Evolutionary conservation across 2,888 invertebrate genomes (phyloP).

Genomic region (Epinotia demarniana): DNA sequence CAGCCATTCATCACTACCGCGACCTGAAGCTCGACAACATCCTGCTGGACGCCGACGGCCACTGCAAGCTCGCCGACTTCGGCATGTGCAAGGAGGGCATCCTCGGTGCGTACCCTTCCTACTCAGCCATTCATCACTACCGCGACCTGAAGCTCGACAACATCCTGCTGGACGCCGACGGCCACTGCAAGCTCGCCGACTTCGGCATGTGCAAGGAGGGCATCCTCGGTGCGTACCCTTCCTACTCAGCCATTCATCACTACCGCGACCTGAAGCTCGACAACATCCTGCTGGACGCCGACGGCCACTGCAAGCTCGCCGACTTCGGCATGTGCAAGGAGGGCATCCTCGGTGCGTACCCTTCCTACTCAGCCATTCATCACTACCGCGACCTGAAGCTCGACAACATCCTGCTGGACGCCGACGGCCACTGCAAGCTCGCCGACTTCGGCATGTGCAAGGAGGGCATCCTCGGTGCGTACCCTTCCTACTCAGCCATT

Average conservation of each 20-base stretch:
- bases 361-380: no score
- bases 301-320: constrained; percentile 97
- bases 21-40: constrained; percentile 99
- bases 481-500: no score
- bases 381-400: no score
- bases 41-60: constrained; percentile 97
- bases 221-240: constrained; percentile 81
- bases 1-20: constrained; percentile 88
- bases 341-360: constrained; percentile 86
- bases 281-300: constrained; percentile 98
- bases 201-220: constrained; percentile 99
- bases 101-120: constrained; percentile 62
- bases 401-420: no score
- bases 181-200: constrained; percentile 97
- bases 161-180: constrained; percentile 97
- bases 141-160: constrained; percentile 99
- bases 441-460: no score
- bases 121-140: constrained; percentile 83
- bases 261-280: constrained; percentile 99
- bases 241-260: constrained; percentile 35
- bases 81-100: constrained; percentile 99
- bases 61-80: constrained; percentile 97
- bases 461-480: no score
- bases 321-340: constrained; percentile 99
- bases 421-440: no score